phyloP scores from a whole-genome alignment of 2,113 vertebrate species.

The Riparia riparia region DNA sequence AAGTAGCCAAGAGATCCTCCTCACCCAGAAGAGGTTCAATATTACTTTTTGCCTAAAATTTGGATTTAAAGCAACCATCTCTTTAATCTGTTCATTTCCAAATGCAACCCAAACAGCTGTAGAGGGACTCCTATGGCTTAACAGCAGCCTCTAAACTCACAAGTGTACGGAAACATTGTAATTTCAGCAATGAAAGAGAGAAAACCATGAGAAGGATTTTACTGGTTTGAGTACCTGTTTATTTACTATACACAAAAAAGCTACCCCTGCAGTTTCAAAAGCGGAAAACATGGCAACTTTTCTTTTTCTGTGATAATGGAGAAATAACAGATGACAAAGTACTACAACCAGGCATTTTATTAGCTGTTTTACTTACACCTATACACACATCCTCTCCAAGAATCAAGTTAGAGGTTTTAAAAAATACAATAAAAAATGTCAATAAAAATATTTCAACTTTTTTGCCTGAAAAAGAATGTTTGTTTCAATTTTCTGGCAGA shows the following conservation, averaged over 20 bases:
- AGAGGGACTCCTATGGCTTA: not conserved
- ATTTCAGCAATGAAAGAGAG: not conserved
- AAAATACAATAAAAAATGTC: constrained; percentile 5
- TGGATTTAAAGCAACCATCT: not conserved
- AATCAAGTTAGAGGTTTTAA: not conserved
- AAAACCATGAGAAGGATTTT: not conserved
- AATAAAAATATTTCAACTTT: not conserved
- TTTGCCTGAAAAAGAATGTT: not conserved
- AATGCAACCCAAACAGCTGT: not conserved
- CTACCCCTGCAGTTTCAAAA: not conserved
- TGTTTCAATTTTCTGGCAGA: not conserved
- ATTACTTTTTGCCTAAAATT: not conserved
- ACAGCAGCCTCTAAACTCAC: not conserved
- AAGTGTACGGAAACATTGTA: not conserved
- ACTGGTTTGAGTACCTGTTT: not conserved
- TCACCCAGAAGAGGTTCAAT: not conserved
- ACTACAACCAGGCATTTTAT: not conserved
- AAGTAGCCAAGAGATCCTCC: not conserved
- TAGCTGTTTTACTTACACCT: not conserved
- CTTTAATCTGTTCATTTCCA: not conserved
- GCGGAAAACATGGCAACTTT: not conserved
- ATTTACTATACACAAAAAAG: not conserved
- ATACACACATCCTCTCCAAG: not conserved
- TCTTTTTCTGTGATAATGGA: not conserved
- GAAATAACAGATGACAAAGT: not conserved